Base-by-base conservation (phyloP, 2,113 vertebrate genomes). In the Gavia stellata region DNA sequence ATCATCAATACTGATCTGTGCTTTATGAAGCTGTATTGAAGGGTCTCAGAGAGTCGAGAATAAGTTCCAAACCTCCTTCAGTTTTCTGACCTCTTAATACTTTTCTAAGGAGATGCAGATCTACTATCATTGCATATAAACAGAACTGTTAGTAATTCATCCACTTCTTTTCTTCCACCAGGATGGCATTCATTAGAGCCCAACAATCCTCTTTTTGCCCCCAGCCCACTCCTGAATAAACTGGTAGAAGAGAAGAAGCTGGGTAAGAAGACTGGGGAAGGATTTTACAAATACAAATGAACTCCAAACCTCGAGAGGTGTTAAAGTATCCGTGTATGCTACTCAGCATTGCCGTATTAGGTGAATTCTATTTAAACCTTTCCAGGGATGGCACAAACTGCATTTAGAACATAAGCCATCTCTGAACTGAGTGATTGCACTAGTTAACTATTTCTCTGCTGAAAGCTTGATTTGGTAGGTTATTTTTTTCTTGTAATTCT, bases 261-360 rank as follows among this genome's bases (percentile, higher is more conserved):
- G 19, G 99, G 99, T 86, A 99, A 97, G 97, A 99, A 99, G 98
- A 99, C 98, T 0, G 99, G 99, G 92, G 99, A 99, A 97, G 99
- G 99, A 47, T 99, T 99, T 98, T 99, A 99, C 97, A 99, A 99
- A 89, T 98, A 99, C 97, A 98, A 99, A 75, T 99, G 98, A 98
- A 47, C 55, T 62, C 17, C 53, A 42, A 12, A 20, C 36, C 25
- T 88, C 8, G 18, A 25, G 58, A 67, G 26, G 53, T 80, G 31
- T 34, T 72, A 65, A 86, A 33, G 56, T 33, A 14, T 77, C 88
- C 75, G 26, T 17, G 25, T 62, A 21, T 61, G 56, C 95, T 89
- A 16, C 68, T 93, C 88, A 79, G 72, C 55, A 6, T 81, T 91
- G 68, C 78, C 50, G 8, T 86, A 33, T 67, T 81, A 20, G 16